These are phyloP conservation scores for Oxyruncus cristatus DNA, from an alignment of 2,113 vertebrate genomes.

Conservation along the genomic window DNA sequence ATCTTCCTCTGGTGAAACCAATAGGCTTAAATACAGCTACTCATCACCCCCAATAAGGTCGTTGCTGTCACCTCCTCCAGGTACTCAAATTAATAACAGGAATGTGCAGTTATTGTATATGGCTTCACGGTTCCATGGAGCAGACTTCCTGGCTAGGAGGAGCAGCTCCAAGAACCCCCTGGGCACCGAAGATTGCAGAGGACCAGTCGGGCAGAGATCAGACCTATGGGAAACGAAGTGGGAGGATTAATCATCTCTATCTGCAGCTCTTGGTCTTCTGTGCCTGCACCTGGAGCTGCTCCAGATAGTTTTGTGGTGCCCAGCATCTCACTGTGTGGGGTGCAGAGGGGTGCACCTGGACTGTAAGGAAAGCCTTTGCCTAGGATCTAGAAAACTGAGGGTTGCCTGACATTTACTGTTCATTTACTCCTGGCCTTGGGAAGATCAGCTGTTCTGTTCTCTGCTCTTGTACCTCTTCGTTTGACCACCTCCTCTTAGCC, in stretches of 20 bases:
- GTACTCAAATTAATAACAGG: neutral
- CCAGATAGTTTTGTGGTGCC: neutral
- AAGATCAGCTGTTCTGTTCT: neutral
- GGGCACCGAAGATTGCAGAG: neutral
- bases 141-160: neutral
- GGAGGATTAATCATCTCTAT: neutral
- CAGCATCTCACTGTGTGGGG: neutral
- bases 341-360: neutral
- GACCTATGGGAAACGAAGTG: accelerated
- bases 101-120: neutral
- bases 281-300: accelerated
- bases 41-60: neutral
- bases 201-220: accelerated
- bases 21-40: neutral
- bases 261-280: neutral
- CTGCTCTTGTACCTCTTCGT: neutral
- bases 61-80: neutral
- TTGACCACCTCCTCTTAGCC: neutral
- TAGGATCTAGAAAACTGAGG: neutral
- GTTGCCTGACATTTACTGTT: neutral
- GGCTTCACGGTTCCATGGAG: neutral
- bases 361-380: neutral
- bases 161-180: neutral
- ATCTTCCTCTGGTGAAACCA: neutral
- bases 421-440: neutral